Evolutionary conservation across 2,888 invertebrate genomes (phyloP), one percentile per base, ranked within the genome.

Genomic region (Diadegma fenestrale): DNA sequence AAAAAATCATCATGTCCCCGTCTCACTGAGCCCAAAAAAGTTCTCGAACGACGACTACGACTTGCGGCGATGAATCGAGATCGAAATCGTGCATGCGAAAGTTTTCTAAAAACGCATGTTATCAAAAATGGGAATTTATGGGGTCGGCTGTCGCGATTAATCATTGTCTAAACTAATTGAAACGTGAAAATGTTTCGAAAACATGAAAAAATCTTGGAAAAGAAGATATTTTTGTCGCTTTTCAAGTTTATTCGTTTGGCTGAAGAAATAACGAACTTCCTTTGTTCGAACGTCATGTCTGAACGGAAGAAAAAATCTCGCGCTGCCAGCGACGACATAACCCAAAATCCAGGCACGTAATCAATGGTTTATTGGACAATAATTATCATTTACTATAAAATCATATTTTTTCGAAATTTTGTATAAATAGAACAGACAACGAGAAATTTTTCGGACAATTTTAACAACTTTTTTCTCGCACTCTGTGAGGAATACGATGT

Each of bases 401-500:
- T 58, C 5, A 17, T 58, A n/a, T 61, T 26, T n/a, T 63, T 3
- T 8, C 37, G n/a, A n/a, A 69, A 30, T 48, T n/a, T 19, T 14
- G 19, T 19, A 26, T 43, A n/a, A 48, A 19, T 58, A 82, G 78
- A 68, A 7, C 33, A 68, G 30, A 12, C 63, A n/a, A 19, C 54
- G 4, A 73, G 37, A 48, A 45, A 73, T 10, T 61, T 58, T n/a
- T 33, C 68, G 61, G 72, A 79, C 41, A 86, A 84, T 80, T 87
- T 84, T 37, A 41, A 75, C 12, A 71, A 33, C 3, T 45, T 77
- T 41, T 87, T 82, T 82, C 82, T 87, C 64, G 51, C 41, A 1
- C 63, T 82, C 54, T 87, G 87, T 63, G 72, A 58, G 26, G 73
- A 84, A 76, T 72, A 81, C 64, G 82, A 76, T 72, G 84, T 84